Conservation (phyloP, 2,113 vertebrate species). For the Prunella himalayana region DNA sequence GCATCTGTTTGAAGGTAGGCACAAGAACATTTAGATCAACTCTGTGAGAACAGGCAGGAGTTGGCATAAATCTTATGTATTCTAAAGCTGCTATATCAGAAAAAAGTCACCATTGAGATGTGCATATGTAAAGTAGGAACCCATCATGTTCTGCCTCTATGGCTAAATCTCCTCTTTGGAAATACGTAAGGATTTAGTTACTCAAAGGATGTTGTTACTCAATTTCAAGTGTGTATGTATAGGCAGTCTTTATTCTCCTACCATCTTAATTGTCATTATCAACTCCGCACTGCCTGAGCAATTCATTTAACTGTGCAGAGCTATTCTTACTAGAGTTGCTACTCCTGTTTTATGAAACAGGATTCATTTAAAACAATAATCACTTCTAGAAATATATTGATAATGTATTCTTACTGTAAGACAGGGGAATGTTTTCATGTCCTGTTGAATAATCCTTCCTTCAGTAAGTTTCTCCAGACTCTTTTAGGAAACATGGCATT, state of each 20-base stretch:
- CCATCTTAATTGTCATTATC: constrained; percentile 26
- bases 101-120: background rate
- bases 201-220: background rate
- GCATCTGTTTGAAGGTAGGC: constrained; percentile 11
- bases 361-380: background rate
- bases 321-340: background rate
- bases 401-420: background rate
- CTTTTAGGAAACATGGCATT: background rate
- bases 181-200: background rate
- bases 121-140: background rate
- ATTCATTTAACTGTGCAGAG: constrained; percentile 2
- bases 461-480: background rate
- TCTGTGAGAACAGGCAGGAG: background rate
- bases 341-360: background rate
- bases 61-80: background rate
- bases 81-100: background rate
- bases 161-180: background rate
- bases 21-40: background rate
- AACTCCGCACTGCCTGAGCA: background rate
- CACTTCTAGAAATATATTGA: background rate
- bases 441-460: background rate
- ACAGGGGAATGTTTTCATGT: background rate
- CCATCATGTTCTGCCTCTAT: background rate
- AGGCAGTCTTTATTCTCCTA: background rate
- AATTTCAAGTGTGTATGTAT: background rate